Base-by-base conservation (phyloP, 1,140 invertebrate species). In the Vanessa tameamea region DNA sequence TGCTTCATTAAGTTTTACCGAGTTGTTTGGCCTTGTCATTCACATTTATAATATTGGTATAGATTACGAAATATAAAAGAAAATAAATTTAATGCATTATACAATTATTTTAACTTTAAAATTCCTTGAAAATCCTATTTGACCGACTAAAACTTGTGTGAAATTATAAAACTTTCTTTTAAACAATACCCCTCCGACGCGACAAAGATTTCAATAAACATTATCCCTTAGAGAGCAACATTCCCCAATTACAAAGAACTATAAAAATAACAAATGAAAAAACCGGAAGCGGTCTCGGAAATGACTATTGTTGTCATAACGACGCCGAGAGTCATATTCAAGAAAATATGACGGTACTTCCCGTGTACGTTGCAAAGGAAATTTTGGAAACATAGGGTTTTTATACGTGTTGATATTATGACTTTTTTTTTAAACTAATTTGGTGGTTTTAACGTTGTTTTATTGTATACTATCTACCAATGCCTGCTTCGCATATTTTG, bases 311-410 rank as follows among this genome's bases (percentile, higher is more conserved):
- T 81, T 69, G 75, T 64, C 50, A 43, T 69, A 64, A 78, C 73
- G 73, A 69, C 67, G 50, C 69, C 67, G 75, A 72, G 69, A 67
- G 50, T 75, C 73, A 70, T 75, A 70, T 75, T 78, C 74, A 78
- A 78, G 76, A 78, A 82, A 82, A 82, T 82, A 82, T 82, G 78
- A 80, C 64, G 69, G 57, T 66, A 68, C 73, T 82, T 80, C 73
- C 72, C 72, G 64, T 73, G 51, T 48, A 67, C 78, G 72, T 76
- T 61, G 23, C 12, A 66, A 50, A 63, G 64, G 57, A 68, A 47
- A 67, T 67, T 73, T 67, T 20, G 47, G 64, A 37, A 15, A 57
- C 65, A 55, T 67, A 67, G 51, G 53, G 57, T 65, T 48, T 31
- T 73, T 68, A 68, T 68, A 26, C 20, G n/a, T 57, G 23, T 8